phyloP scores from a whole-genome alignment of 2,888 invertebrate species.

The Ommatoiulus sabulosus region DNA sequence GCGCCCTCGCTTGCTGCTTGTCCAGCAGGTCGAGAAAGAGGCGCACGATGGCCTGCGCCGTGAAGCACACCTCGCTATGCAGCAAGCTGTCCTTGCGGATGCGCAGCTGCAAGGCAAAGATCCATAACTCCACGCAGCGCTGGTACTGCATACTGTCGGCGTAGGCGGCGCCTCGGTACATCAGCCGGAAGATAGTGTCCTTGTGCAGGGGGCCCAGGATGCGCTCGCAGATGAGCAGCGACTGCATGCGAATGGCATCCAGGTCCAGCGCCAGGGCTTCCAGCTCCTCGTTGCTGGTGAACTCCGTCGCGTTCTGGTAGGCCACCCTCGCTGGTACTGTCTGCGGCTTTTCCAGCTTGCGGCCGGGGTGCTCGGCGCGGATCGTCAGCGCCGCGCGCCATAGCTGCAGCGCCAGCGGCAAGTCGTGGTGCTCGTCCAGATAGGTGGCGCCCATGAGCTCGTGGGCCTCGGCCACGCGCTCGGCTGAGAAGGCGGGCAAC shows the following conservation, averaged over 20 bases:
- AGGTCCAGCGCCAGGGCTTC: conserved; percentile 79
- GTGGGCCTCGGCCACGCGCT: conserved; percentile 84
- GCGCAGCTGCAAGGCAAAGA: conserved; percentile 82
- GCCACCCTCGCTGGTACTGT: conserved; percentile 73
- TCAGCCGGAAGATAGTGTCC: conserved; percentile 80
- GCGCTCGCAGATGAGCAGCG: conserved; percentile 87
- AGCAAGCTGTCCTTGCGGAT: conserved; percentile 80
- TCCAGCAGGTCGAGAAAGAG: conserved; percentile 76
- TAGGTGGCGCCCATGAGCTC: conserved; percentile 90
- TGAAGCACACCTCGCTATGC: conserved; percentile 84
- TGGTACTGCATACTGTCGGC: conserved; percentile 75
- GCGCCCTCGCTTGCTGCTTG: conserved; percentile 65
- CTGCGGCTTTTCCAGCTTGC: conserved; percentile 60
- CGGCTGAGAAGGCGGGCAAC: conserved; percentile 74
- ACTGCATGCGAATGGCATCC: conserved; percentile 87
- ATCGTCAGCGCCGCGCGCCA: conserved; percentile 85
- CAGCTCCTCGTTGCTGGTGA: conserved; percentile 78
- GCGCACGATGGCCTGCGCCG: conserved; percentile 86
- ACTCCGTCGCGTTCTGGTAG: conserved; percentile 80
- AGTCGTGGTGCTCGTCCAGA: conserved; percentile 77
- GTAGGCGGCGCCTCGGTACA: conserved; percentile 75
- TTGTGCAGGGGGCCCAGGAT: conserved; percentile 87
- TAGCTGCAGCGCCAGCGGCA: conserved; percentile 74
- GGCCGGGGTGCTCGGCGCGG: conserved; percentile 67
- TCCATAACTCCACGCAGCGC: conserved; percentile 89